A percentile compares a stretch with the other conserved stretches of the same genome.
phyloP scores from a whole-genome alignment of 1,140 invertebrate genomes.

The Copidosoma floridanum region DNA sequence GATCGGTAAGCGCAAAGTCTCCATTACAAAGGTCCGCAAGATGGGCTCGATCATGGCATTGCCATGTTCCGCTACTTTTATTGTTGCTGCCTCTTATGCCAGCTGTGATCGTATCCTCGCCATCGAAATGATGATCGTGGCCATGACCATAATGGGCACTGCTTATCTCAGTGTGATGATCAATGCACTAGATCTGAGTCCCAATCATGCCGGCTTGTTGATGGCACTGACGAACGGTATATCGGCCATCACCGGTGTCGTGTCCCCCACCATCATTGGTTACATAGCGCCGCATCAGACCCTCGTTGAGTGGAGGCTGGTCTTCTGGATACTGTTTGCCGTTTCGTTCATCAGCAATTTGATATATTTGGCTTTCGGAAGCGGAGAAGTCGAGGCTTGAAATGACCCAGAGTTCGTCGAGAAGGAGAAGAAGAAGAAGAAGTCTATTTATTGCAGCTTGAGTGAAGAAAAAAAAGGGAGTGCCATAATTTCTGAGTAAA shows the following conservation, averaged over 20 bases:
- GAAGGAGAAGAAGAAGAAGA: slow-evolving; percentile 17
- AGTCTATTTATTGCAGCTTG: too few species aligned
- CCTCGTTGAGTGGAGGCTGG: slow-evolving; percentile 72
- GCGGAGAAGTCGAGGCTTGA: slow-evolving; percentile 72
- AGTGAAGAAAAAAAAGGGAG: too few species aligned
- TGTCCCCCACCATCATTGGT: slow-evolving; percentile 76
- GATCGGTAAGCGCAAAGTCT: slow-evolving; percentile 59
- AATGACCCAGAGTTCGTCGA: slow-evolving; percentile 54
- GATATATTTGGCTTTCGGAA: slow-evolving; percentile 70
- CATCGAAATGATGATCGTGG: slow-evolving; percentile 67
- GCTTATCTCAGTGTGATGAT: slow-evolving; percentile 73
- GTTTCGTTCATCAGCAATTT: slow-evolving; percentile 73
- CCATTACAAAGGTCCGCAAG: slow-evolving; percentile 65
- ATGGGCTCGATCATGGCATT: slow-evolving; percentile 74
- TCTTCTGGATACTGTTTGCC: slow-evolving; percentile 79
- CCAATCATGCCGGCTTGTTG: slow-evolving; percentile 77
- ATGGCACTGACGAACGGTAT: slow-evolving; percentile 84
- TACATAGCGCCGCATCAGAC: slow-evolving; percentile 71
- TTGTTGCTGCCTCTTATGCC: slow-evolving; percentile 77
- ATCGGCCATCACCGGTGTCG: slow-evolving; percentile 77
- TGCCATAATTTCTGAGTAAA: neutral
- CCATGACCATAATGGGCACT: slow-evolving; percentile 73
- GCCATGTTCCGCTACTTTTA: slow-evolving; percentile 71
- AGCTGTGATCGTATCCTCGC: slow-evolving; percentile 68
- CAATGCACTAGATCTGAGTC: slow-evolving; percentile 79